Evolutionary conservation across 2,888 invertebrate species (phyloP).

Genomic region (Strigamia maritima): DNA sequence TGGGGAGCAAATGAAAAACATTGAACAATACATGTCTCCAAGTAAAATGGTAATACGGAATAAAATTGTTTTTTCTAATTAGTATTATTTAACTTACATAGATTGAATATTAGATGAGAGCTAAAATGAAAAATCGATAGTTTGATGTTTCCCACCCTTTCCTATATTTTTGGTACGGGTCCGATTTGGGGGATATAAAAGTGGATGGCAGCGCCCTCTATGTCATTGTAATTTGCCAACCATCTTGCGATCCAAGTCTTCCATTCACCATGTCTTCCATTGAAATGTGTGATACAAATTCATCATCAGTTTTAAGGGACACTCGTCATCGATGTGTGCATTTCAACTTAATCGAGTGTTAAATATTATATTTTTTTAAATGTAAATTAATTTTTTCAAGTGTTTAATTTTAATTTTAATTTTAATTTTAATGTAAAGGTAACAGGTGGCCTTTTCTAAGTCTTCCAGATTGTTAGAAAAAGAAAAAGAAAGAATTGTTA

Average conservation of each 20-base stretch:
- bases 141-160: background rate
- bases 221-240: background rate
- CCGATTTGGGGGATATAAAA: background rate
- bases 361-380: background rate
- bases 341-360: background rate
- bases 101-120: too few species aligned
- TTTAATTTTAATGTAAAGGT: background rate
- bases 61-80: too few species aligned
- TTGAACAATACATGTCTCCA: too few species aligned
- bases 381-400: background rate
- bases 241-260: background rate
- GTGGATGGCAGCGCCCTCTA: background rate
- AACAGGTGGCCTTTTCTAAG: background rate
- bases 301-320: background rate
- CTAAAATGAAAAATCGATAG: too few species aligned
- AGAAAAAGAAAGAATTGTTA: background rate
- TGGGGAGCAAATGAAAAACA: too few species aligned
- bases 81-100: too few species aligned
- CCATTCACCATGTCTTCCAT: background rate
- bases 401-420: background rate
- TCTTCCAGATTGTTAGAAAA: background rate
- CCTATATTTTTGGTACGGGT: background rate
- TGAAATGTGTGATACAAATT: background rate
- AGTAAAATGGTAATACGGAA: too few species aligned
- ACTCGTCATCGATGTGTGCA: background rate